Evolutionary conservation across 2,113 vertebrate genomes (phyloP).

Genomic region (Ictalurus furcatus): DNA sequence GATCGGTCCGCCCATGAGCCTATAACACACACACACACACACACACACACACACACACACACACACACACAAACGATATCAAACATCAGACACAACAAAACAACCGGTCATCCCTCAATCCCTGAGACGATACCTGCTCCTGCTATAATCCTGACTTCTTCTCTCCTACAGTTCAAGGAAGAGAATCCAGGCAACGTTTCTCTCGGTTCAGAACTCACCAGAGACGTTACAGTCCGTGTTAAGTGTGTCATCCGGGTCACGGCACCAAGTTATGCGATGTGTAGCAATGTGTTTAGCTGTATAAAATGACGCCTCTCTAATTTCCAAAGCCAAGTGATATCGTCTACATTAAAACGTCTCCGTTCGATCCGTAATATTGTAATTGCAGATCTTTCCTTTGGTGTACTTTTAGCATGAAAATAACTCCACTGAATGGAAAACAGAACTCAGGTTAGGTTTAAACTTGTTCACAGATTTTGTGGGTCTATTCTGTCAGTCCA

Average conservation of each 20-base stretch:
- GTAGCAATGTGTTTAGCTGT: no score
- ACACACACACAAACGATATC: conserved; percentile 35
- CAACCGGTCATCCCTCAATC: background rate
- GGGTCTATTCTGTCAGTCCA: background rate
- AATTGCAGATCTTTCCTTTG: background rate
- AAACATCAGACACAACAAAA: background rate
- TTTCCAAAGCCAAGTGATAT: background rate
- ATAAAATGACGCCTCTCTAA: background rate
- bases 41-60: conserved; percentile 40
- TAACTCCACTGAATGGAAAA: background rate
- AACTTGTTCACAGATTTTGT: background rate
- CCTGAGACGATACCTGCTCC: background rate
- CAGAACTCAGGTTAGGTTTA: background rate
- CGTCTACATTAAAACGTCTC: background rate
- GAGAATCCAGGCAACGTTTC: background rate
- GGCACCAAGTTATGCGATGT: background rate
- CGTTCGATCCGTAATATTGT: background rate
- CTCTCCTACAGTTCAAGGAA: background rate
- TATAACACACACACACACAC: conserved; percentile 59
- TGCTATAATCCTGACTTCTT: background rate
- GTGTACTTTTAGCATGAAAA: background rate
- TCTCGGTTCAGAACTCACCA: background rate
- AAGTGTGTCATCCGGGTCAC: background rate
- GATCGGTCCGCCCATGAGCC: conserved; percentile 96
- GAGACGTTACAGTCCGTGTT: background rate